A percentile compares a stretch with the other conserved stretches of the same genome.
Conservation (phyloP, 2,888 invertebrate genomes). For the Philereme transversata region DNA sequence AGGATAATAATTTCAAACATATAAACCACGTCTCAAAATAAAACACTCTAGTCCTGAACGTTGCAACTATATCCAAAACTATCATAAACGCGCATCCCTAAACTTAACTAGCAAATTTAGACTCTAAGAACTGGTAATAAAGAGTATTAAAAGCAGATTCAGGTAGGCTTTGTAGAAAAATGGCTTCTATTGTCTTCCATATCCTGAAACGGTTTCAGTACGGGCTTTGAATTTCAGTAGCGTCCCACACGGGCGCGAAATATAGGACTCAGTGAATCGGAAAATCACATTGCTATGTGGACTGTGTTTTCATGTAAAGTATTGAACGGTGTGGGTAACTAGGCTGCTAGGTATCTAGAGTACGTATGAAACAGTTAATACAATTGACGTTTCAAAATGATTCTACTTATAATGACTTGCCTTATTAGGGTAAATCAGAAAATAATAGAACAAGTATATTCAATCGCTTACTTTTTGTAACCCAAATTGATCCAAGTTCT, state of each 20-base stretch:
- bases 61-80: slow-evolving; percentile 1
- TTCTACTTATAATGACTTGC: too few relatives aligned
- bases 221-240: slow-evolving; percentile 36
- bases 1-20: too few relatives aligned
- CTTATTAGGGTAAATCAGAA: too few relatives aligned
- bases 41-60: not conserved
- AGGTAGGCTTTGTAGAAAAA: slow-evolving; percentile 9
- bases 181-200: slow-evolving; percentile 38
- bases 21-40: not conserved
- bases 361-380: too few relatives aligned
- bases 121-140: slow-evolving; percentile 11
- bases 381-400: too few relatives aligned
- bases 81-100: not conserved
- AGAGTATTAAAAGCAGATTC: slow-evolving; percentile 5
- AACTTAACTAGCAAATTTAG: not conserved
- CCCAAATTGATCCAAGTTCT: too few relatives aligned
- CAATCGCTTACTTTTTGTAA: too few relatives aligned
- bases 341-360: not conserved
- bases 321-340: not conserved
- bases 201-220: slow-evolving; percentile 31
- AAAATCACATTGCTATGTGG: slow-evolving; percentile 48
- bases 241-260: slow-evolving; percentile 40
- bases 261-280: slow-evolving; percentile 41
- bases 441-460: too few relatives aligned
- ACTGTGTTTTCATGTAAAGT: slow-evolving; percentile 27